These are phyloP conservation scores for Emydoidea blandingii DNA, from an alignment of 2,797 vertebrate species.

Conservation along the genomic window DNA sequence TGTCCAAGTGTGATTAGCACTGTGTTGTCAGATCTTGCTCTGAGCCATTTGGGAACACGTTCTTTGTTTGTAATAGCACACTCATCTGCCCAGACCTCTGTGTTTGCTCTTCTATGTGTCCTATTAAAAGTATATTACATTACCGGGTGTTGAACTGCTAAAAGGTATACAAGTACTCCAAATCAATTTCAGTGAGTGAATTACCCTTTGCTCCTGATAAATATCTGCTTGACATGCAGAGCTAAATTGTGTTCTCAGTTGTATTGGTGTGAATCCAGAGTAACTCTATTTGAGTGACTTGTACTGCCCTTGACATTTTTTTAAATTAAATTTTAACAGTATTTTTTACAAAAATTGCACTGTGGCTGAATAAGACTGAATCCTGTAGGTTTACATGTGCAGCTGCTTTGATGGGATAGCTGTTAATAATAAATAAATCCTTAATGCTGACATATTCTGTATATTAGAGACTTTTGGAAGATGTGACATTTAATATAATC, in stretches of 20 bases:
- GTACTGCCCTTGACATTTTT: neutral
- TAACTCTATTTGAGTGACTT: neutral
- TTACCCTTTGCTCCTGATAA: neutral
- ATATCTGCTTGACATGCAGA: neutral
- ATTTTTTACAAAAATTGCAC: neutral
- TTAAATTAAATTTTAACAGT: neutral
- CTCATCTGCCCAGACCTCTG: constrained; percentile 60
- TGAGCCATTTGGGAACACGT: constrained; percentile 83
- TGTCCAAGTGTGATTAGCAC: constrained; percentile 82
- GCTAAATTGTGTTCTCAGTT: neutral
- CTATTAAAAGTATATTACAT: constrained; percentile 42
- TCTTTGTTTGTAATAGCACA: constrained; percentile 81
- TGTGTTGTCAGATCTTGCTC: constrained; percentile 82
- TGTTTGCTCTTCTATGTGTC: constrained; percentile 59
- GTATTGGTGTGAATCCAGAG: neutral
- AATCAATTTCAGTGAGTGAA: neutral
- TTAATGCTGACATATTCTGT: neutral
- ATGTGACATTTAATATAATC: neutral
- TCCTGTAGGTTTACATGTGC: neutral
- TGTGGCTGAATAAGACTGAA: neutral
- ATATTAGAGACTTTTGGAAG: neutral
- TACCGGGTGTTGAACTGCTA: constrained; percentile 11
- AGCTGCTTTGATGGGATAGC: neutral
- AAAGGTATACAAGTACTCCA: constrained; percentile 46
- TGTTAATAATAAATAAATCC: neutral